Percentiles rank a stretch among this genome's conserved stretches.
These are phyloP conservation scores for Ochropleura leucogaster DNA, from an alignment of 2,888 invertebrate genomes.

Conservation along the genomic window DNA sequence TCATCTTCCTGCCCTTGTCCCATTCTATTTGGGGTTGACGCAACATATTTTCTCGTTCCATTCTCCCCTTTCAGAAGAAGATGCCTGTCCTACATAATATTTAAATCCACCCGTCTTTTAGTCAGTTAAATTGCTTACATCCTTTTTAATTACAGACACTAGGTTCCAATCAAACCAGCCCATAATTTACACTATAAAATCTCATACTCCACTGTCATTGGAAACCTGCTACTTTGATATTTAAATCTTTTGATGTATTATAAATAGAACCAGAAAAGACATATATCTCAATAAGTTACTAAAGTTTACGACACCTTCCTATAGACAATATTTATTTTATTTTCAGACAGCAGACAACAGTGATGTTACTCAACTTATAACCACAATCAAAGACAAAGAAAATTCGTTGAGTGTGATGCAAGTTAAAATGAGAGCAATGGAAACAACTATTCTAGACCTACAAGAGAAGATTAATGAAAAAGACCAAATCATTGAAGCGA, in stretches of 20 bases:
- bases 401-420: constrained; percentile 84
- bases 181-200: background rate
- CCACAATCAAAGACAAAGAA: constrained; percentile 91
- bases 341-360: constrained; percentile 81
- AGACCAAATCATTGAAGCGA: constrained; percentile 95
- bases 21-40: too few relatives aligned
- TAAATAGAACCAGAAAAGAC: background rate
- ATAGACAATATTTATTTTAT: background rate
- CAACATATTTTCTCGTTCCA: too few relatives aligned
- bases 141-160: background rate
- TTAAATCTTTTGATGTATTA: constrained; percentile 4
- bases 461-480: constrained; percentile 96
- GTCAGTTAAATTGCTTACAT: background rate
- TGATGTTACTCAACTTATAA: constrained; percentile 89
- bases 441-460: constrained; percentile 94
- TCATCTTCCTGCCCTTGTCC: too few relatives aligned
- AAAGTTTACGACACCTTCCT: background rate
- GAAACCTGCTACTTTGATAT: background rate
- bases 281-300: background rate
- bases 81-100: too few relatives aligned
- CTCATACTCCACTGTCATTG: too few relatives aligned
- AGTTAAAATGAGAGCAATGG: constrained; percentile 91
- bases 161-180: background rate
- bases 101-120: too few relatives aligned
- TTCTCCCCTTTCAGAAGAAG: too few relatives aligned